Conservation (phyloP, 2,113 vertebrate genomes). For the Mus musculus region GRCm39 chr8:52692501-52693000, state of each 20-base stretch:
- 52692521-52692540: background rate
- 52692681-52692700: background rate
- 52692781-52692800: background rate
- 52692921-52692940: background rate
- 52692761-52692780: background rate
- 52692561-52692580: background rate
- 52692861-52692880: background rate
- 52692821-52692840: background rate
- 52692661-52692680: background rate
- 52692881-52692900: too few relatives aligned
- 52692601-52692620: background rate
- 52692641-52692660: background rate
- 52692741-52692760: background rate
- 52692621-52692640: background rate
- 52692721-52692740: background rate
- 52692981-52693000: background rate
- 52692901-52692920: accelerated
- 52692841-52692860: background rate
- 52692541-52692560: background rate
- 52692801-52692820: background rate
- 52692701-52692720: background rate
- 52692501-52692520: accelerated
- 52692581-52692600: too few relatives aligned
- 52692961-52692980: background rate
- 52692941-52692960: background rate